Evolutionary conservation across 2,797 vertebrate genomes (phyloP).

Genomic region (Poecilia velifera): DNA sequence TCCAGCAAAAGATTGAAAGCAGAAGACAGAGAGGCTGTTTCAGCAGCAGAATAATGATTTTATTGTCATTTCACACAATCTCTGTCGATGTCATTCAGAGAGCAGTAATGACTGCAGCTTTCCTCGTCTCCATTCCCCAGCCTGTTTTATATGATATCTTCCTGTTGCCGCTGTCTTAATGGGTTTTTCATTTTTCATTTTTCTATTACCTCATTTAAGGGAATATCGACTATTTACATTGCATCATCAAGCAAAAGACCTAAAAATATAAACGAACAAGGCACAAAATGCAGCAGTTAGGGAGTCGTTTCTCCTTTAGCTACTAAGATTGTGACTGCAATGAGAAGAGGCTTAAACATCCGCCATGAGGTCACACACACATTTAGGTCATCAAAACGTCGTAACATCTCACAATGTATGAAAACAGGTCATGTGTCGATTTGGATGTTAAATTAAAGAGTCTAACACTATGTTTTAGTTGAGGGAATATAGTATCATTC

Average conservation of each 20-base stretch:
- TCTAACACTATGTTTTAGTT: background rate
- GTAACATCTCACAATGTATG: background rate
- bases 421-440: background rate
- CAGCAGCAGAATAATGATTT: slow-evolving; percentile 2
- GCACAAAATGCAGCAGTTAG: background rate
- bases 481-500: no score
- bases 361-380: background rate
- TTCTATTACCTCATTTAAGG: background rate
- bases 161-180: background rate
- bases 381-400: background rate
- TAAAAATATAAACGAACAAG: background rate
- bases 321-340: background rate
- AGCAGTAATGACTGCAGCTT: slow-evolving; percentile 1
- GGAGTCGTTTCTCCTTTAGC: background rate
- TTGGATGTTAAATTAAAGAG: background rate
- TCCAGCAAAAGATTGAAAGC: background rate
- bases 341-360: background rate
- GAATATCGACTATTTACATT: background rate
- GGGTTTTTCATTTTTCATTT: background rate
- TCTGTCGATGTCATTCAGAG: background rate
- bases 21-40: background rate
- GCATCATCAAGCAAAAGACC: background rate
- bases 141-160: background rate
- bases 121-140: background rate
- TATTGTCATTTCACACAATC: slow-evolving; percentile 15